Evolutionary conservation across 2,888 invertebrate species (phyloP), one percentile per base, ranked within the genome.

Genomic region (Sericinus montela): DNA sequence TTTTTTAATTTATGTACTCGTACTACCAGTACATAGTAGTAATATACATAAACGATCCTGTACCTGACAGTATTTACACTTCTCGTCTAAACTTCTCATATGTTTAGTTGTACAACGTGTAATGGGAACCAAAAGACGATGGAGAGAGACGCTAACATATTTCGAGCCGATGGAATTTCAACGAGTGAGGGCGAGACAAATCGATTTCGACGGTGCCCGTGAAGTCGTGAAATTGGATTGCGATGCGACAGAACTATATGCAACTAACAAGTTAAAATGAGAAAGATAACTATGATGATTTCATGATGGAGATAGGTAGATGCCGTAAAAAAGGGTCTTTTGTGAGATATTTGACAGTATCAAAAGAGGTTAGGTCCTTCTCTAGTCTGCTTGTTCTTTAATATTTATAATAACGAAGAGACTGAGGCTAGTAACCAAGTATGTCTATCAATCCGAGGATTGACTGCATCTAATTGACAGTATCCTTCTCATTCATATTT

Each of bases 171-270:
- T 69, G 63, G 65, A 57, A 74, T 73, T 67, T 60, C 59, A 52
- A 65, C 65, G 65, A 67, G 83, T 68, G 73, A 62, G 71, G 75
- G 80, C 74, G 84, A 78, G 84, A 85, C 78, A 73, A 79, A 80
- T 80, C 72, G 78, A 81, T 77, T 78, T 69, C 65, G 71, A 57
- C 58, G 58, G 64, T 65, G 59, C 66, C 72, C 65, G 68, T 71
- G 70, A 74, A 71, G 69, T 69, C 68, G 71, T 69, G 62, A 74
- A 78, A 77, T 75, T 69, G 63, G 67, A 66, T 70, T 67, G 62
- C 54, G 64, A 67, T 75, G 59, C 71, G 83, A 83, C 60, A 57
- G 66, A 61, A 55, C 55, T 67, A 77, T 60, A 44, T 42, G 51
- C 51, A 56, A 56, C 64, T 64, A 65, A 65, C 49, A 43, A 62